Evolutionary conservation across 2,113 vertebrate species (phyloP), one percentile per base, ranked within the genome.

Genomic region (Mixornis gularis): DNA sequence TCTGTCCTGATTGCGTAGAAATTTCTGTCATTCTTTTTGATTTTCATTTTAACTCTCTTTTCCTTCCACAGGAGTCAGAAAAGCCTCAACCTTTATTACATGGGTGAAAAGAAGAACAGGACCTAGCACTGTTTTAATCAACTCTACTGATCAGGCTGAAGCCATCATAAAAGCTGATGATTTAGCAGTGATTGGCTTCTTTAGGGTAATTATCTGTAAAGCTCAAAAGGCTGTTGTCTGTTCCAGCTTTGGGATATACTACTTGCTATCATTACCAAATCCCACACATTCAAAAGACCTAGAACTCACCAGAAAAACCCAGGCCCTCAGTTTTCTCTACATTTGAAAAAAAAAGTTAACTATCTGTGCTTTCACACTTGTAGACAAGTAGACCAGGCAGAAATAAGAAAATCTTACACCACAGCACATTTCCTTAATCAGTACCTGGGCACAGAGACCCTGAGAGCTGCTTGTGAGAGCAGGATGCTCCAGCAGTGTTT

Each of bases 91-190:
- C 24, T 98, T 99, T 90, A 79, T 98, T 51, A 98, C 98, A 7
- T 99, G 99, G 99, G 88, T 99, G 73, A 98, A 97, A 93, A 98
- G 98, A 96, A 98, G 98, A 96, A 97, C 95, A 15, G 98, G 98
- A 38, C 96, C 97, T 18, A 98, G 97, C 62, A 92, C 97, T 18
- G 96, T 98, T 90, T 91, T 98, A 79, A 97, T 99, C 81, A 96
- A 96, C 58, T 96, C 98, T 64, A 94, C 97, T 3, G 94, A 93
- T 58, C 96, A 98, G 87, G 95, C 97, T 85, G 97, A 97, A 58
- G 70, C 86, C 15, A 97, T 98, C 62, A 92, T 97, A 74, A 92
- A 78, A 36, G 93, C 97, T 59, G 98, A 98, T 9, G 97, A 98
- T 30, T 81, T 99, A 85, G 97, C 96, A 46, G 98, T 99, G 80